Base-by-base conservation (phyloP, 2,888 invertebrate genomes). In the Apodemia mormo region DNA sequence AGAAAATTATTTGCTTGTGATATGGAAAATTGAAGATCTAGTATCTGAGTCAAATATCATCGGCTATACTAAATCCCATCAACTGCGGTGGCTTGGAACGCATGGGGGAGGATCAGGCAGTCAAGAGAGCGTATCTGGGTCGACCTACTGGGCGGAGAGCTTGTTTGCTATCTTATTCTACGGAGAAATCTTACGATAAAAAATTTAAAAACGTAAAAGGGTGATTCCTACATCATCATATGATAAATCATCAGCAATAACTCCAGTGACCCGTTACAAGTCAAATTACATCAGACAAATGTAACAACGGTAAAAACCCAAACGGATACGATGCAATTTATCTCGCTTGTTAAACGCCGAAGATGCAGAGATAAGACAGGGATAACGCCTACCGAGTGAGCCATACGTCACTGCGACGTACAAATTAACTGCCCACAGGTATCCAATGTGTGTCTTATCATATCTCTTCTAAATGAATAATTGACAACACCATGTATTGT, bases 331-430 rank as follows among this genome's bases (percentile, higher is more conserved):
- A 75, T 78, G 77, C 74, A 83, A 89, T 91, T 90, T 89, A 91
- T 92, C 90, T 90, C 86, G 81, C 87, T 85, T 88, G 90, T 90
- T 88, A 84, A 82, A 78, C 79, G 73, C 77, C 77, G 52, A 72
- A 88, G 92, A 92, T 92, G 80, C 76, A 72, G 81, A 81, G 92
- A 92, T 92, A 91, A 86, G 82, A 81, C 73, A 81, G 85, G 86
- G 87, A 89, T 89, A 87, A 88, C 87, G 86, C 87, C 86, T 73
- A 82, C 52, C 14, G 52, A 52, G 52, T 52, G 52, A 52, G 52
- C 52, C 76, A 61, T 61, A 61, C 73, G 33, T 61, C 61, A 61
- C 61, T 52, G n/a, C n/a, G n/a, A 58, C 12, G 29, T 58, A 58
- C 58, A 58, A 61, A 61, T 61, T 61, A 61, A 30, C 29, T 33